Base-by-base conservation (phyloP, 2,113 vertebrate species). In the Galbula dea region DNA sequence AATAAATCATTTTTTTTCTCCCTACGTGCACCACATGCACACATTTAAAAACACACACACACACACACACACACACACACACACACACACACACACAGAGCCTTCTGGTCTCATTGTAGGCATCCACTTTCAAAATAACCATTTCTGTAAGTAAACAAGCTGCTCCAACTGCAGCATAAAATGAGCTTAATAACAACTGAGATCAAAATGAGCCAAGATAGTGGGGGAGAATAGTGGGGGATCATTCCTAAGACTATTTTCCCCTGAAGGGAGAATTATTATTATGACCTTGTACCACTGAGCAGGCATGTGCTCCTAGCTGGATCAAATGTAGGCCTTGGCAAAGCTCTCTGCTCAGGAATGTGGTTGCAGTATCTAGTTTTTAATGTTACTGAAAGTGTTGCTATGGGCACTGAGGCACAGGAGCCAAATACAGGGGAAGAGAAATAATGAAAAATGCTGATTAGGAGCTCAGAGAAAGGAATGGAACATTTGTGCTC, bases 391-490 rank as follows among this genome's bases (percentile, higher is more conserved):
- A 88, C 68, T 92, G 67, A 74, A 97, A 91, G 46, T 94, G 94
- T 97, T 97, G 93, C 90, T 97, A 58, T 91, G 95, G 90, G 94
- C 97, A 93, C 61, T 95, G 94, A 97, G 87, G 94, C 96, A 94
- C 78, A 81, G 66, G 37, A 97, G 87, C 92, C 96, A 97, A 97
- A 96, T 86, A 95, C 65, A 92, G 72, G 89, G 80, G 71, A 97
- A 96, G 29, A 30, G 66, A 97, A 97, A 96, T 97, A 97, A 98
- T 98, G 96, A 97, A 97, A 98, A 96, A 97, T 97, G 94, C 96
- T 98, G 97, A 97, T 98, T 97, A 97, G 94, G 55, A 96, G 88
- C 88, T 95, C 95, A 95, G 96, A 96, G 94, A 97, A 97, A 97
- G 94, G 77, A 97, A 96, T 68, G 91, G 96, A 95, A 97, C 96